Conservation (phyloP, 2,888 invertebrate species). For the Netelia virgata region DNA sequence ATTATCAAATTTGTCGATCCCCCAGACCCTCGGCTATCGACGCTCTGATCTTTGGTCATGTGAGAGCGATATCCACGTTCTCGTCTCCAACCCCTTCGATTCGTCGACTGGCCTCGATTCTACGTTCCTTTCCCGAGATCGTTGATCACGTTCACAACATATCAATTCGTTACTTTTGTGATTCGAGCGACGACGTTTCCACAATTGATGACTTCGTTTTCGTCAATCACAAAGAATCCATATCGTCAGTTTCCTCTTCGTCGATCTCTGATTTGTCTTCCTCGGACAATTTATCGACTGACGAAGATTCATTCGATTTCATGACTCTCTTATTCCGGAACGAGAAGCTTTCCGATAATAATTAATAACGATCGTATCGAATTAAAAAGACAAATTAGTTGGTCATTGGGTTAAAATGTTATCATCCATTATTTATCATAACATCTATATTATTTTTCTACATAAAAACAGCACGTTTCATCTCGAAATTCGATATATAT, state of each 20-base stretch:
- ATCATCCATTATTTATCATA: too few relatives aligned
- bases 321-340: slow-evolving; percentile 34
- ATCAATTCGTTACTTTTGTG: slow-evolving; percentile 70
- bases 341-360: slow-evolving; percentile 33
- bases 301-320: slow-evolving; percentile 22
- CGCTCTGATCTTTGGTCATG: slow-evolving; percentile 91
- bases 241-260: slow-evolving; percentile 7
- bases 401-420: slow-evolving; percentile 21
- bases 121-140: slow-evolving; percentile 85
- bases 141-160: slow-evolving; percentile 79
- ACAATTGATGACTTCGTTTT: slow-evolving; percentile 56
- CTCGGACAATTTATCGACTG: slow-evolving; percentile 15
- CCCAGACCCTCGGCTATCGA: slow-evolving; percentile 91
- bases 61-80: slow-evolving; percentile 85
- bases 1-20: neutral
- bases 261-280: neutral
- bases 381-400: slow-evolving; percentile 25
- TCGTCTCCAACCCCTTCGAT: slow-evolving; percentile 74
- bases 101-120: slow-evolving; percentile 81
- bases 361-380: neutral
- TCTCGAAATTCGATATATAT: slow-evolving; percentile 68
- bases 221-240: slow-evolving; percentile 33
- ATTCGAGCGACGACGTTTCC: slow-evolving; percentile 31
- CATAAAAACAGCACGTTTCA: slow-evolving; percentile 37
- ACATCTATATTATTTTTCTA: too few relatives aligned